phyloP scores from a whole-genome alignment of 2,797 vertebrate species.

The Anguilla anguilla region DNA sequence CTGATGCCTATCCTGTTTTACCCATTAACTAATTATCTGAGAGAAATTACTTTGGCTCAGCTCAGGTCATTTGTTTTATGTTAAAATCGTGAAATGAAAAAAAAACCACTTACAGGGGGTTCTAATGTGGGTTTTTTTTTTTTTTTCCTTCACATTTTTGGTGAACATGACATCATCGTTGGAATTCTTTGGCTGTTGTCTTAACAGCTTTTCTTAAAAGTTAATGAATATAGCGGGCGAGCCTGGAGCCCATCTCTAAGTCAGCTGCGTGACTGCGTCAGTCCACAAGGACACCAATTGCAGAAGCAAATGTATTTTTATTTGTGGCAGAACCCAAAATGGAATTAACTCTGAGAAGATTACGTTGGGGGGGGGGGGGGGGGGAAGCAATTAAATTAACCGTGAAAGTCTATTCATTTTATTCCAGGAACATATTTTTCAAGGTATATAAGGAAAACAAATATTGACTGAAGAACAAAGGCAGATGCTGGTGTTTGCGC shows the following conservation, averaged over 20 bases:
- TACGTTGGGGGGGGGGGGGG: slow-evolving; percentile 53
- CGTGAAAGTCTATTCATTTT: slow-evolving; percentile 83
- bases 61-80: not conserved
- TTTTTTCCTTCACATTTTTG: not conserved
- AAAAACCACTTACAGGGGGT: not conserved
- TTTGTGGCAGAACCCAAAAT: slow-evolving; percentile 71
- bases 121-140: not conserved
- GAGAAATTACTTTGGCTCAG: not conserved
- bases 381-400: slow-evolving; percentile 83
- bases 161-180: not conserved
- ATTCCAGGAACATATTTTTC: slow-evolving; percentile 73
- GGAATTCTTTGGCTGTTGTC: not conserved
- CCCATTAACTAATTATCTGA: not conserved
- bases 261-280: slow-evolving; percentile 37
- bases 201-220: not conserved
- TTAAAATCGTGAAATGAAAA: not conserved
- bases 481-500: slow-evolving; percentile 39
- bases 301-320: slow-evolving; percentile 71
- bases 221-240: not conserved
- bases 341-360: slow-evolving; percentile 73
- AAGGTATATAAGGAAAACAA: slow-evolving; percentile 59
- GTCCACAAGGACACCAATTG: slow-evolving; percentile 63
- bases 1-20: not conserved
- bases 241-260: slow-evolving; percentile 33
- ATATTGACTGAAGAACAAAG: slow-evolving; percentile 78